Conservation (phyloP, 64 coral and sea anemone species). For the Stichodactyla mertensii region DNA sequence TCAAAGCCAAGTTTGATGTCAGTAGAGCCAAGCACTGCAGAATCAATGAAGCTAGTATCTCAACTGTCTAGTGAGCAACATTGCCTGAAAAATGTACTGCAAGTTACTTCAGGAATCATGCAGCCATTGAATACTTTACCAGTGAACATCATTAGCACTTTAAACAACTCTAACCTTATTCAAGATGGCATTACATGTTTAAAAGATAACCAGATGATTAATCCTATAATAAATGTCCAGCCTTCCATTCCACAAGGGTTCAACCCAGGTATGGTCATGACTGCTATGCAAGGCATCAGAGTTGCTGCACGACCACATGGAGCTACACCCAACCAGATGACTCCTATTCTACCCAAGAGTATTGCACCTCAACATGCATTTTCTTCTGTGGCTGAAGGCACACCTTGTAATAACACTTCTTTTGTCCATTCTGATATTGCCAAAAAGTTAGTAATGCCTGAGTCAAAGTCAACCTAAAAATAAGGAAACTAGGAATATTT, state of each 20-base stretch:
- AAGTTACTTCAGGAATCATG: not conserved
- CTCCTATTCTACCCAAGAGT: slow-evolving; percentile 7
- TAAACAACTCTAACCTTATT: not conserved
- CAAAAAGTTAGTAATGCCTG: slow-evolving; percentile 17
- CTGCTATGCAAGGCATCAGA: not conserved
- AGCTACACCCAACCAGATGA: slow-evolving; percentile 13
- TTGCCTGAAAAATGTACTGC: not conserved
- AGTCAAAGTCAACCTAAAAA: not conserved
- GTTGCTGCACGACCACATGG: not conserved
- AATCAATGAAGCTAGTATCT: not conserved
- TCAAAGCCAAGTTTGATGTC: not conserved
- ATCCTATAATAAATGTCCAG: not conserved
- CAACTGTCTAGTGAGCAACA: not conserved
- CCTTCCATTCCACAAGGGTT: not conserved
- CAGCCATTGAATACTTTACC: not conserved
- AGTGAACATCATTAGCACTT: not conserved
- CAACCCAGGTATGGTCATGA: not conserved
- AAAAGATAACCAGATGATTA: not conserved
- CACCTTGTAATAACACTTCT: not conserved
- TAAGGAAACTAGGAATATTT: slow-evolving; percentile 2
- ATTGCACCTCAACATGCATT: not conserved
- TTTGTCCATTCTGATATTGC: slow-evolving; percentile 17
- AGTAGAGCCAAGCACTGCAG: not conserved
- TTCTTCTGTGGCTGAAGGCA: not conserved
- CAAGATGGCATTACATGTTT: not conserved